Evolutionary conservation across 1,140 invertebrate species (phyloP).

Genomic region (Pseudomyrmex sp.): DNA sequence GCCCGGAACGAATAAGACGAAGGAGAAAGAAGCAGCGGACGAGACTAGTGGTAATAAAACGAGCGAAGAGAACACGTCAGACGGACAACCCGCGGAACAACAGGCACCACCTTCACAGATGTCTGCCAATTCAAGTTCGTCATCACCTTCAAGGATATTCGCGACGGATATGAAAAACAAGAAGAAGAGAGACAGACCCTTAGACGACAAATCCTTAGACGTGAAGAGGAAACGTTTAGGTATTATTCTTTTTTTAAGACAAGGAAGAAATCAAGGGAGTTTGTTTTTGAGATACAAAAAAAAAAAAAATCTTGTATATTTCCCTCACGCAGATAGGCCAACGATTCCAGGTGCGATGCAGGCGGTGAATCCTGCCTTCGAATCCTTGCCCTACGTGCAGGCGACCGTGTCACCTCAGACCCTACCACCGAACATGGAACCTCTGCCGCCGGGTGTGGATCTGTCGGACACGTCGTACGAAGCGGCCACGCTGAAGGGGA

Average conservation of each 20-base stretch:
- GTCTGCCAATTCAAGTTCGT: conserved; percentile 79
- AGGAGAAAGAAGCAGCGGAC: conserved; percentile 61
- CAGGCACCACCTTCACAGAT: conserved; percentile 77
- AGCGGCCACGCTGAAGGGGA: conserved; percentile 63
- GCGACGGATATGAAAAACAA: conserved; percentile 80
- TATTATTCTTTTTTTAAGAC: no score
- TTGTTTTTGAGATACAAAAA: neutral
- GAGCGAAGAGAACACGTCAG: conserved; percentile 15
- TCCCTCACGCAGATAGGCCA: conserved; percentile 62
- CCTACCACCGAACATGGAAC: conserved; percentile 73
- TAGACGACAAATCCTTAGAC: conserved; percentile 62
- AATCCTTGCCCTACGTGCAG: conserved; percentile 44
- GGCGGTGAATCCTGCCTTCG: conserved; percentile 37
- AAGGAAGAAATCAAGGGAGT: no score
- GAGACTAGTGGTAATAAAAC: conserved; percentile 35
- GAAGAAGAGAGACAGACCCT: conserved; percentile 66
- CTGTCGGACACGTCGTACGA: conserved; percentile 80
- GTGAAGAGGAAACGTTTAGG: conserved; percentile 58
- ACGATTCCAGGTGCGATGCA: conserved; percentile 15
- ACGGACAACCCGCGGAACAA: conserved; percentile 39
- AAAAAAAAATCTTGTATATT: neutral
- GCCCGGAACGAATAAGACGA: conserved; percentile 43
- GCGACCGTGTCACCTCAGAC: conserved; percentile 57
- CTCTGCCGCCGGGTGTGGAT: conserved; percentile 86
- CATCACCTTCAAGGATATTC: conserved; percentile 81